Evolutionary conservation across 2,888 invertebrate species (phyloP), one percentile per base, ranked within the genome.

Genomic region (Apodemia zela): DNA sequence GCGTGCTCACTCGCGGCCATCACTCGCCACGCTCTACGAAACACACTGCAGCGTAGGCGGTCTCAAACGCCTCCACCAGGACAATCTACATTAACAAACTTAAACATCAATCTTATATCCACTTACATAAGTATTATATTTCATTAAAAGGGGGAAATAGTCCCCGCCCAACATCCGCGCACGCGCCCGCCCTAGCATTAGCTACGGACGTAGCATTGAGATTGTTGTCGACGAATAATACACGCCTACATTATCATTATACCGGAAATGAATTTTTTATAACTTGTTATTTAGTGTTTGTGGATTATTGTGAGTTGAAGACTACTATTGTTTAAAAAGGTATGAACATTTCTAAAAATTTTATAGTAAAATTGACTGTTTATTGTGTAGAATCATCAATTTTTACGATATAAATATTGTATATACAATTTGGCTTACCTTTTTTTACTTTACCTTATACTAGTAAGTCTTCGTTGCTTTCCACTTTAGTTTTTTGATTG

Each of bases 221-320:
- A 68, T 65, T 66, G 69, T 81, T 82, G 81, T 69, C 79, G 80
- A 77, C 78, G 78, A 71, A 75, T 84, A 79, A 84, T 81, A 87
- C 87, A 89, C 89, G 89, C 89, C 89, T 90, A 87, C 89, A 89
- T 90, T 87, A 89, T 89, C 89, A 81, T 89, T 85, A 89, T 82
- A 84, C 81, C 80, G 76, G 73, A 78, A 77, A 85, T 90, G 84
- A 87, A 89, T 89, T 79, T 85, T 89, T 90, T 82, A 90, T 57
- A 25, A 57, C 25, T n/a, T 25, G 81, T 79, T 75, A 75, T 79
- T 78, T 75, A 75, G 80, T 81, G 54, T 76, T 78, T 80, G 75
- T 80, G 78, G 67, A 66, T 60, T 67, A 65, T 68, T 71, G 71
- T 70, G 71, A 70, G n/a, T 4, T 45, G n/a, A 7, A 45, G n/a